Evolutionary conservation across 2,888 invertebrate species (phyloP).

Genomic region (Megastigmus dorsalis): DNA sequence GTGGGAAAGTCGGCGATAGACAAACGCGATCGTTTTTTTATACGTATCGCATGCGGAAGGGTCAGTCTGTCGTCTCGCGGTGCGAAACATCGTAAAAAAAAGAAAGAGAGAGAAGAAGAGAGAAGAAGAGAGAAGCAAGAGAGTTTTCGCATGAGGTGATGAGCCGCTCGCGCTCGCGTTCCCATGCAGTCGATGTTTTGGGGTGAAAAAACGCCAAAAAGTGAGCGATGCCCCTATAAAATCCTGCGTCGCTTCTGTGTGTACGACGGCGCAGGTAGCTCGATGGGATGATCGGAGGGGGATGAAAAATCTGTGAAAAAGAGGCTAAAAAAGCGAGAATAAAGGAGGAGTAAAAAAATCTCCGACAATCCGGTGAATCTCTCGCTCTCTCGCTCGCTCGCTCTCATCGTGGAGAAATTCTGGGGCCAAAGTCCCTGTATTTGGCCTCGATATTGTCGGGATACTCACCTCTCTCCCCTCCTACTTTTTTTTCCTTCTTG

Average conservation of each 20-base stretch:
- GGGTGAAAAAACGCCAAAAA: constrained; percentile 59
- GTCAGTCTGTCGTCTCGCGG: constrained; percentile 57
- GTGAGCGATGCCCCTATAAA: constrained; percentile 56
- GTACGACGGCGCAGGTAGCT: constrained; percentile 60
- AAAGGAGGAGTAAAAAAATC: constrained; percentile 57
- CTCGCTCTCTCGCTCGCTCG: constrained; percentile 49
- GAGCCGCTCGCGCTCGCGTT: constrained; percentile 46
- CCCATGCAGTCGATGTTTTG: constrained; percentile 51
- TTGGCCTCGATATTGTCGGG: constrained; percentile 48
- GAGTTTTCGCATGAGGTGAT: constrained; percentile 33
- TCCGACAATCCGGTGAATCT: constrained; percentile 59
- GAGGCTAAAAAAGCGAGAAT: constrained; percentile 41
- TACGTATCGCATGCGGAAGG: no score
- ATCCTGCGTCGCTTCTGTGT: constrained; percentile 46
- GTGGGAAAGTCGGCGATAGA: constrained; percentile 59
- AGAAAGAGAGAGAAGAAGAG: no score
- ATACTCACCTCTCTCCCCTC: constrained; percentile 33
- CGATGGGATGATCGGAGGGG: constrained; percentile 45
- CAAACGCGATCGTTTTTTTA: constrained; percentile 6
- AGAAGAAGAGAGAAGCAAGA: no score
- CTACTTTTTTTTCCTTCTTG: constrained; percentile 45
- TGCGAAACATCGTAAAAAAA: constrained; percentile 27
- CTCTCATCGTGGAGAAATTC: constrained; percentile 15
- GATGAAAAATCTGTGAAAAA: constrained; percentile 54
- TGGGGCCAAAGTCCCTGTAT: constrained; percentile 59